phyloP scores from a whole-genome alignment of 2,888 invertebrate genomes.

The Seira sanloemensis region DNA sequence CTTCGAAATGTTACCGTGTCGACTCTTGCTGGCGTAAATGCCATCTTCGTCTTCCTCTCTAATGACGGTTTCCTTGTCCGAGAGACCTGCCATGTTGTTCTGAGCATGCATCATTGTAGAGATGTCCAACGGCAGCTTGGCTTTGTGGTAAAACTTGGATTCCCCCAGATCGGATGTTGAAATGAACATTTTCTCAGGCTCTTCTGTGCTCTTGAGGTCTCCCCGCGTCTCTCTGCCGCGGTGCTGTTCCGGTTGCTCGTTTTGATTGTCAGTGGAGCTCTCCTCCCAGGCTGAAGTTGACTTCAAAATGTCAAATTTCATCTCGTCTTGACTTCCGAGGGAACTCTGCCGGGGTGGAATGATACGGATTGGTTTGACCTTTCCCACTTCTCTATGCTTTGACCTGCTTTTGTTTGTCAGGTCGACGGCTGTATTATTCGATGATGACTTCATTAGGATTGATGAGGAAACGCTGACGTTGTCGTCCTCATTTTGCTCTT shows the following conservation, averaged over 20 bases:
- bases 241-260: not conserved
- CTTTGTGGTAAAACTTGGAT: conserved; percentile 34
- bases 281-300: conserved; percentile 48
- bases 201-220: conserved; percentile 19
- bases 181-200: conserved; percentile 55
- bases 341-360: conserved; percentile 17
- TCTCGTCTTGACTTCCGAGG: not conserved
- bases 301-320: conserved; percentile 2
- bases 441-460: not conserved
- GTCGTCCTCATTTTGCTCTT: conserved; percentile 12
- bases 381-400: conserved; percentile 52
- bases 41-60: not conserved
- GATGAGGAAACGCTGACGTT: not conserved
- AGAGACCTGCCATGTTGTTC: too few species aligned
- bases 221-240: not conserved
- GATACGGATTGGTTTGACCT: conserved; percentile 57
- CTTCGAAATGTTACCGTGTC: not conserved
- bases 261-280: conserved; percentile 39
- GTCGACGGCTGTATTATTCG: not conserved
- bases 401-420: not conserved
- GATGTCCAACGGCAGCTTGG: not conserved
- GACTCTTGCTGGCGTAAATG: not conserved
- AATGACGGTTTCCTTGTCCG: not conserved
- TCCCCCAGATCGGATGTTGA: conserved; percentile 23
- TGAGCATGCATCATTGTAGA: not conserved